These are phyloP conservation scores for Psilopogon haemacephalus DNA, from an alignment of 2,113 vertebrate species.

Conservation along the genomic window DNA sequence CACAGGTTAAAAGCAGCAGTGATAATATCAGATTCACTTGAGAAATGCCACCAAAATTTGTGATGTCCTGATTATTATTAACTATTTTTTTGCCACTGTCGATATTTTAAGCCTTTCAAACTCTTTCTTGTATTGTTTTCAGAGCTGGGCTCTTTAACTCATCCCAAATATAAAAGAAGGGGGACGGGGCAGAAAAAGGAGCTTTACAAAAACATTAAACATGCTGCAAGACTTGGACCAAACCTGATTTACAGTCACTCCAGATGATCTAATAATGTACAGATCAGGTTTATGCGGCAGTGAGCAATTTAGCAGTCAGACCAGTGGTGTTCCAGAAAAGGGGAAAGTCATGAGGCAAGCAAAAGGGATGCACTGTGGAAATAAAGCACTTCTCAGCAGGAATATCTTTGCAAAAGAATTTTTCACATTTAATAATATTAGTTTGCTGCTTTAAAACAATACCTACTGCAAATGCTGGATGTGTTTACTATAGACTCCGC, in stretches of 20 bases:
- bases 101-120: not conserved
- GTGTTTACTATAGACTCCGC: not conserved
- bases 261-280: conserved; percentile 51
- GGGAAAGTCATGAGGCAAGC: conserved; percentile 6
- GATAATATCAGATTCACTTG: not conserved
- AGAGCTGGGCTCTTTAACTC: not conserved
- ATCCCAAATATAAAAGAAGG: not conserved
- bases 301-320: conserved; percentile 35
- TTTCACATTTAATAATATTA: not conserved
- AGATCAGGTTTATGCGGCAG: conserved; percentile 61
- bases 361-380: not conserved
- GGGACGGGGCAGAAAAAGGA: not conserved
- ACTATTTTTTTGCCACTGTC: not conserved
- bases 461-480: not conserved
- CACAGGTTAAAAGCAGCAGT: not conserved
- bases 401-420: not conserved
- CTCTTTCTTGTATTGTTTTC: not conserved
- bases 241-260: conserved; percentile 42
- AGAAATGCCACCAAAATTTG: not conserved
- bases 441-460: not conserved
- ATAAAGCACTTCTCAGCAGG: not conserved
- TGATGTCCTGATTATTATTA: not conserved
- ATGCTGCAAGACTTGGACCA: not conserved
- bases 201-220: not conserved
- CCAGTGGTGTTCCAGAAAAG: conserved; percentile 7